Conservation (phyloP, 2,113 vertebrate genomes). For the Felis chaus region DNA sequence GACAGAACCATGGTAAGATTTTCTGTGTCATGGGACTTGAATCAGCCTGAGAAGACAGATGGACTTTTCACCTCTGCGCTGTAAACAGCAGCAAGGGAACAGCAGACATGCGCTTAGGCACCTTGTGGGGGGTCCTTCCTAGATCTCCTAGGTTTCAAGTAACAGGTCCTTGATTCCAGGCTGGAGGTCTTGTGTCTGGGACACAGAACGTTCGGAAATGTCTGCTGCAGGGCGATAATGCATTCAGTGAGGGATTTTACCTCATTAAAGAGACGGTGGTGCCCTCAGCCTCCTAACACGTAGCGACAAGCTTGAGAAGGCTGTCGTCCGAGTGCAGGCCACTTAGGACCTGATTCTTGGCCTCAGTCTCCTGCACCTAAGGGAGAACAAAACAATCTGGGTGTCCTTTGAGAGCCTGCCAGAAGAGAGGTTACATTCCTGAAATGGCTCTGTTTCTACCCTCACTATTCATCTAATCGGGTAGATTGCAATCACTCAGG, state of each 20-base stretch:
- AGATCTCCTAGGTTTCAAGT: neutral
- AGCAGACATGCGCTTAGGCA: neutral
- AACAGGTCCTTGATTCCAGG: neutral
- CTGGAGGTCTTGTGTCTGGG: neutral
- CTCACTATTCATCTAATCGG: neutral
- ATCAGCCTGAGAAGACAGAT: neutral
- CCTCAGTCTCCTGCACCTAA: neutral
- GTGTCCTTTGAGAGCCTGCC: constrained; percentile 68
- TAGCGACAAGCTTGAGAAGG: neutral
- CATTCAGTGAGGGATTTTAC: neutral
- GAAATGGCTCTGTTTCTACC: neutral
- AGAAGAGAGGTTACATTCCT: constrained; percentile 68
- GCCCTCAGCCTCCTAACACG: neutral
- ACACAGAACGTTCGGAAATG: neutral
- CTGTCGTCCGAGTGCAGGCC: neutral
- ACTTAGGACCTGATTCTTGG: constrained; percentile 25
- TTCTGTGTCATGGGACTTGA: neutral
- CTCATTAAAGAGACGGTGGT: neutral
- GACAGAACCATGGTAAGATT: neutral
- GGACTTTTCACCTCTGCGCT: neutral
- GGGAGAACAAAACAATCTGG: constrained; percentile 62
- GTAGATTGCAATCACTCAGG: neutral
- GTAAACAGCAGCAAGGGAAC: neutral
- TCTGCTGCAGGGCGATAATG: neutral
- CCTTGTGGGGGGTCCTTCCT: neutral